Conservation (phyloP, 2,888 invertebrate species). For the Diogma glabrata region DNA sequence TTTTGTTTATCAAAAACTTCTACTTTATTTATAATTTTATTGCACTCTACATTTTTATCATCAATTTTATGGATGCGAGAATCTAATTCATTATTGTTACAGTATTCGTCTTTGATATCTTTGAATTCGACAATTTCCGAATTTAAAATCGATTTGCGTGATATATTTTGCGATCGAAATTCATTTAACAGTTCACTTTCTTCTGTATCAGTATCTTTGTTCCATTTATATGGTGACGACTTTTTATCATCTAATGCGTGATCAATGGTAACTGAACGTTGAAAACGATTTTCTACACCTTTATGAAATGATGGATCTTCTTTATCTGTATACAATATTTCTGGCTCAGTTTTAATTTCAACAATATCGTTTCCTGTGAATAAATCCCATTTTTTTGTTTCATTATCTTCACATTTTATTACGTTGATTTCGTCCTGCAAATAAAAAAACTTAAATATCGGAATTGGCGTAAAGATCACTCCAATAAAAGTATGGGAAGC, state of each 20-base stretch:
- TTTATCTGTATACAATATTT: not conserved
- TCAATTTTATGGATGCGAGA: not conserved
- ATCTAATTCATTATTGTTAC: too few species aligned
- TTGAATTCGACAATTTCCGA: too few species aligned
- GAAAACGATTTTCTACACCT: not conserved
- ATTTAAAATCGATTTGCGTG: too few species aligned
- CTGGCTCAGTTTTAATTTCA: not conserved
- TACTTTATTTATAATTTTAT: too few species aligned
- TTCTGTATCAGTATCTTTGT: not conserved
- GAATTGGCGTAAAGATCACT: too few species aligned
- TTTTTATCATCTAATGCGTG: conserved; percentile 1
- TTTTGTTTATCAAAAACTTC: not conserved
- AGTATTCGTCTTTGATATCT: too few species aligned
- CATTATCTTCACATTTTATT: not conserved
- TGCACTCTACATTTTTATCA: too few species aligned
- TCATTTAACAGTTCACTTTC: too few species aligned
- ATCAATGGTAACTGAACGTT: not conserved
- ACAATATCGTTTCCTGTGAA: not conserved
- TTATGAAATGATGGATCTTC: not conserved
- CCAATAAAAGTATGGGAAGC: too few species aligned
- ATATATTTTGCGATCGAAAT: too few species aligned
- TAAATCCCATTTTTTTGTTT: conserved; percentile 1
- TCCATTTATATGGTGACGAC: not conserved
- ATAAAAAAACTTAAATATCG: too few species aligned
- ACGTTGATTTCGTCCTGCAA: conserved; percentile 2